These are phyloP conservation scores for Pissodes strobi DNA, from an alignment of 1,140 invertebrate species.

Conservation along the genomic window DNA sequence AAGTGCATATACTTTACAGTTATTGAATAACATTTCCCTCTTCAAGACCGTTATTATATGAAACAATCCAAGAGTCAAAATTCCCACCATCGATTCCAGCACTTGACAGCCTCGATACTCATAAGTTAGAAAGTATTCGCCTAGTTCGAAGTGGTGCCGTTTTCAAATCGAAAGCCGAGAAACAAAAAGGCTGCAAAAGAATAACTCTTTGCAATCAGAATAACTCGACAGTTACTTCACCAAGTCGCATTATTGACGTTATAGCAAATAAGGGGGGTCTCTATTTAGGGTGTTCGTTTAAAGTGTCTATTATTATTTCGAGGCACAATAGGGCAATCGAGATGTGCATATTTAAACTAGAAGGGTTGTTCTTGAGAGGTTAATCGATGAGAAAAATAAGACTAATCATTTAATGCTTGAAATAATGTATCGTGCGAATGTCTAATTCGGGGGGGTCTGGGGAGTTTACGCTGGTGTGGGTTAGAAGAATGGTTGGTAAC, in stretches of 20 bases:
- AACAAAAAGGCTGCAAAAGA: conserved; percentile 24
- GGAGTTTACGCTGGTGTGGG: neutral
- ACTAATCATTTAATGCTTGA: conserved; percentile 26
- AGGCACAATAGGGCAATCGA: conserved; percentile 28
- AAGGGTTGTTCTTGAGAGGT: conserved; percentile 22
- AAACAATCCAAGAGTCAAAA: no score
- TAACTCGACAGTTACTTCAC: neutral
- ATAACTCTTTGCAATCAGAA: conserved; percentile 2
- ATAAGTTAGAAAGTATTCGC: no score
- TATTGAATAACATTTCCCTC: no score
- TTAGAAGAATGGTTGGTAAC: no score
- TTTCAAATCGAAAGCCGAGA: no score
- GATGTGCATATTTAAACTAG: conserved; percentile 31
- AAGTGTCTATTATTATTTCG: conserved; percentile 27
- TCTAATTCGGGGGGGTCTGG: neutral
- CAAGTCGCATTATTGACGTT: conserved; percentile 20
- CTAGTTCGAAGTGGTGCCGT: no score
- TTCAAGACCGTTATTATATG: no score
- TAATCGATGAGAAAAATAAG: conserved; percentile 32
- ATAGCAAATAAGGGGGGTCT: conserved; percentile 14
- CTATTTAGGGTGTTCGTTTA: conserved; percentile 30
- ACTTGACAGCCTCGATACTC: no score
- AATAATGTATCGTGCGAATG: conserved; percentile 6
- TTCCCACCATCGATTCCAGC: no score
- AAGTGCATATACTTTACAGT: no score